Percentiles rank a stretch among this genome's conserved stretches.
Evolutionary conservation across 1,140 invertebrate genomes (phyloP).

Genomic region (Oncopodura yosiiana): DNA sequence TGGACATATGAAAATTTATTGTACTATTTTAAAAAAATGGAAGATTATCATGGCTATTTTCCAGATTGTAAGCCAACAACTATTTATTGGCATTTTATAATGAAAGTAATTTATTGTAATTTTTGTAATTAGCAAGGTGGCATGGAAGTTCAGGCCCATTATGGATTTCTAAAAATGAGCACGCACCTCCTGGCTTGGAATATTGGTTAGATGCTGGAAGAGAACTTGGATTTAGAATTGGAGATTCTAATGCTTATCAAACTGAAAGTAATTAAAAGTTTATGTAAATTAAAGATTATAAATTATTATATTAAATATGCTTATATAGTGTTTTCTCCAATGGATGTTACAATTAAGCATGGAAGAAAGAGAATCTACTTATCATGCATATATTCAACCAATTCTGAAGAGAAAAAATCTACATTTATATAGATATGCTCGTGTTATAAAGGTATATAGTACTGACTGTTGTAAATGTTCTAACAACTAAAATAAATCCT

Average conservation of each 20-base stretch:
- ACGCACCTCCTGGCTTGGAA: too few relatives aligned
- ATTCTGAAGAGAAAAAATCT: slow-evolving; percentile 6
- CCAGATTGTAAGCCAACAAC: too few relatives aligned
- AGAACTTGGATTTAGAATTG: slow-evolving; percentile 1
- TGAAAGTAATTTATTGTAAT: too few relatives aligned
- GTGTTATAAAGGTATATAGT: slow-evolving; percentile 7
- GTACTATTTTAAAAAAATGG: slow-evolving; percentile 71
- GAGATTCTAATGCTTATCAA: background rate
- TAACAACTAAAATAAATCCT: too few relatives aligned
- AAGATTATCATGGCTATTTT: slow-evolving; percentile 47
- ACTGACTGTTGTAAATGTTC: too few relatives aligned
- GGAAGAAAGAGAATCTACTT: background rate
- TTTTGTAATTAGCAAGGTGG: too few relatives aligned
- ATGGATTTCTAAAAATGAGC: too few relatives aligned
- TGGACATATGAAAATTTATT: slow-evolving; percentile 44
- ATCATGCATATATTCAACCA: slow-evolving; percentile 7
- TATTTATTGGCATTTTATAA: too few relatives aligned
- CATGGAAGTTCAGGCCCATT: too few relatives aligned
- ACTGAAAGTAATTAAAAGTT: background rate
- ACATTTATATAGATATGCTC: background rate
- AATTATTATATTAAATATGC: background rate
- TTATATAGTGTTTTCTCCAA: background rate
- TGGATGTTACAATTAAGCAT: background rate
- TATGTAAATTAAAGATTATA: background rate
- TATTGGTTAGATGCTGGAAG: background rate